A percentile compares a stretch with the other conserved stretches of the same genome.
These are phyloP conservation scores for Apotomis turbidana DNA, from an alignment of 2,888 invertebrate species.

Conservation along the genomic window DNA sequence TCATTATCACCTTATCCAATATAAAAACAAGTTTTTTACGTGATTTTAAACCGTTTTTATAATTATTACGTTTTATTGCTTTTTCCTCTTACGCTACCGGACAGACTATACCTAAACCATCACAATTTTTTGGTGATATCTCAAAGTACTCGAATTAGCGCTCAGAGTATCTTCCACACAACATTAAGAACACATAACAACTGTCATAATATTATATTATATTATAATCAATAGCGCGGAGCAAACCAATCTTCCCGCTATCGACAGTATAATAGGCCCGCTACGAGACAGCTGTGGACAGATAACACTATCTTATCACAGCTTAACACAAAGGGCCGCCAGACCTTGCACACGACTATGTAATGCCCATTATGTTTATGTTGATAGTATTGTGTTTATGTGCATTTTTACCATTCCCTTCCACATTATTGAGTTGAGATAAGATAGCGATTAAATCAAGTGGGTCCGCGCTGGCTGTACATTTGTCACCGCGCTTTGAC, in stretches of 20 bases:
- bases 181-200: neutral
- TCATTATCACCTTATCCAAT: too few species aligned
- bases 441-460: slow-evolving; percentile 11
- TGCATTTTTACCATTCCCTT: slow-evolving; percentile 28
- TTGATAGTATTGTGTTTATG: slow-evolving; percentile 25
- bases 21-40: too few species aligned
- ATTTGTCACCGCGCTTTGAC: too few species aligned
- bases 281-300: slow-evolving; percentile 44
- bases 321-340: slow-evolving; percentile 47
- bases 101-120: too few species aligned
- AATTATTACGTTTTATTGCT: too few species aligned
- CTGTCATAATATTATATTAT: neutral
- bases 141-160: too few species aligned
- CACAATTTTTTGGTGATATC: too few species aligned
- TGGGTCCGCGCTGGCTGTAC: too few species aligned
- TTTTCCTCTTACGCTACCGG: too few species aligned
- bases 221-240: slow-evolving; percentile 17
- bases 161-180: too few species aligned
- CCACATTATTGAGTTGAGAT: slow-evolving; percentile 8
- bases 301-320: slow-evolving; percentile 50
- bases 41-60: too few species aligned
- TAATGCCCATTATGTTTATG: slow-evolving; percentile 45
- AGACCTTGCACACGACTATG: slow-evolving; percentile 44
- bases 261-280: slow-evolving; percentile 39
- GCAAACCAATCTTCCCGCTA: slow-evolving; percentile 37